These are phyloP conservation scores for Drosophila pruinosa DNA, from an alignment of 1,140 invertebrate species.

Conservation along the genomic window DNA sequence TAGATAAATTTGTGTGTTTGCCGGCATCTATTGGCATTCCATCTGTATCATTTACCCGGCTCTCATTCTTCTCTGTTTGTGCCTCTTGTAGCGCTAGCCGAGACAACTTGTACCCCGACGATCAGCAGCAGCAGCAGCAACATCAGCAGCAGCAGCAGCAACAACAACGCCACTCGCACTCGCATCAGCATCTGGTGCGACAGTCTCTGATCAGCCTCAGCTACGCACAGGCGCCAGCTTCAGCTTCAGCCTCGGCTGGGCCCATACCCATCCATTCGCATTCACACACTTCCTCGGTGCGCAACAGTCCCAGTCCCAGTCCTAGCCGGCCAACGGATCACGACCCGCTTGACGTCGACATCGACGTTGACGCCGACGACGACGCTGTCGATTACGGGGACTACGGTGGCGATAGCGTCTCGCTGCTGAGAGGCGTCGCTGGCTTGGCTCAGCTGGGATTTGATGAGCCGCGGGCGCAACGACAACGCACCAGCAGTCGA, in stretches of 20 bases:
- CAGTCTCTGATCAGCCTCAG: constrained; percentile 81
- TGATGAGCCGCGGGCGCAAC: constrained; percentile 62
- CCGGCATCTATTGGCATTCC: constrained; percentile 45
- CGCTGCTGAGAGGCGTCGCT: constrained; percentile 47
- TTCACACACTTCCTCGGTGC: constrained; percentile 34
- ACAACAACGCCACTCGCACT: constrained; percentile 76
- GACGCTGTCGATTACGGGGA: neutral
- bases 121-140: constrained; percentile 63
- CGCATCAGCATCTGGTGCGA: constrained; percentile 78
- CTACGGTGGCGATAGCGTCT: constrained; percentile 51
- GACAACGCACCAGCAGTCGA: constrained; percentile 62
- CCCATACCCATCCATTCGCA: constrained; percentile 42
- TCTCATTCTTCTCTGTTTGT: constrained; percentile 63
- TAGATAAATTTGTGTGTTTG: constrained; percentile 73
- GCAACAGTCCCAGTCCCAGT: constrained; percentile 46
- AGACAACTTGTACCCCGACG: constrained; percentile 81
- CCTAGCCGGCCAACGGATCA: constrained; percentile 24
- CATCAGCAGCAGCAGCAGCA: constrained; percentile 70
- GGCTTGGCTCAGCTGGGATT: constrained; percentile 42
- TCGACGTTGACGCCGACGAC: neutral
- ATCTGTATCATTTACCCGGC: constrained; percentile 27
- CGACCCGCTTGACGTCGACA: constrained; percentile 1
- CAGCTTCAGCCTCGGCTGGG: constrained; percentile 12
- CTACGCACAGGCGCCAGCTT: constrained; percentile 65
- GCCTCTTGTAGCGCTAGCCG: constrained; percentile 72